These are phyloP conservation scores for Ctenosaura bakeri DNA, from an alignment of 2,797 vertebrate species.

Conservation along the genomic window DNA sequence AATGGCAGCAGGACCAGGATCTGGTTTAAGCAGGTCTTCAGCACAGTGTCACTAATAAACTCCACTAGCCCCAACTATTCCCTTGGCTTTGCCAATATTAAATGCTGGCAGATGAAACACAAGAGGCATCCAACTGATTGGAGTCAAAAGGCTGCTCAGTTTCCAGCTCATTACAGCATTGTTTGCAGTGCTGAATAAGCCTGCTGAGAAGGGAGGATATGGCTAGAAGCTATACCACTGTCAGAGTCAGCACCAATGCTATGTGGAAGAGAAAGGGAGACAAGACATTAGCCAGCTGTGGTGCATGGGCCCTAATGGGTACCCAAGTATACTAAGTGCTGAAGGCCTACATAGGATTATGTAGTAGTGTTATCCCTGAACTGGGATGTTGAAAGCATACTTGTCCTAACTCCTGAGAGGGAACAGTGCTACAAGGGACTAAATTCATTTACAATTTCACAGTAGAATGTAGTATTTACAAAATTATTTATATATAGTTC, in stretches of 20 bases:
- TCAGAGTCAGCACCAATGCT: not conserved
- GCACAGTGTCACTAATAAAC: not conserved
- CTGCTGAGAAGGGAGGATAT: not conserved
- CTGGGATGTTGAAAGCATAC: not conserved
- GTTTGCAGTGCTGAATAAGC: not conserved
- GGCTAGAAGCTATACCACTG: not conserved
- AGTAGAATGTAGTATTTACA: conserved; percentile 30
- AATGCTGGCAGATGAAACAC: not conserved
- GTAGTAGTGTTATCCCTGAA: not conserved
- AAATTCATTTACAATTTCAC: not conserved
- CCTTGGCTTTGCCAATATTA: not conserved
- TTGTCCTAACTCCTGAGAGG: not conserved
- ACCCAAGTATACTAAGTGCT: not conserved
- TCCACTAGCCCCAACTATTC: not conserved
- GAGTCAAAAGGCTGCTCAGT: not conserved
- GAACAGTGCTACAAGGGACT: too few relatives aligned
- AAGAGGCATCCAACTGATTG: not conserved
- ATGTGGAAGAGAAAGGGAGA: too few relatives aligned
- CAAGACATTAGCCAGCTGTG: not conserved
- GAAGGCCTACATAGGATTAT: not conserved
- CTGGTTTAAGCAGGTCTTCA: not conserved
- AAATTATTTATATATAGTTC: conserved; percentile 28
- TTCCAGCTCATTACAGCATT: not conserved
- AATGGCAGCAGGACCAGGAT: not conserved
- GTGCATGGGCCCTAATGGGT: not conserved